Evolutionary conservation across 2,113 vertebrate species (phyloP), one percentile per base, ranked within the genome.

Genomic region (Thalassarche chlororhynchos): DNA sequence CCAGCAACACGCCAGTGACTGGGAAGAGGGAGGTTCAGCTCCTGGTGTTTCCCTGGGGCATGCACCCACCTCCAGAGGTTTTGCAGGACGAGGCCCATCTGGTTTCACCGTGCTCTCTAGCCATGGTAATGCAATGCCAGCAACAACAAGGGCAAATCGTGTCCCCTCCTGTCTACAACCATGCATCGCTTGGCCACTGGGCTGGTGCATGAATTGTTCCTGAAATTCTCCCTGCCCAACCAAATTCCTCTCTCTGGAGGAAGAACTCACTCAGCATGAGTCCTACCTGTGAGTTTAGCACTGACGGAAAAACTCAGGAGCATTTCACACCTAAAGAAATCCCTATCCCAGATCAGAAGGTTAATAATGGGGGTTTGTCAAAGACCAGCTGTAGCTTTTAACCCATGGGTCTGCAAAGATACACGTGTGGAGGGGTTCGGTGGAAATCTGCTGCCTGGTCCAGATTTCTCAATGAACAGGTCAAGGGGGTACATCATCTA

Each of bases 111-210:
- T 58, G 42, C 28, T 25, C 31, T 77, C 32, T 17, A 57, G 64
- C 20, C 29, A 13, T 8, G 10, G 49, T 18, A 51, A 64, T 9
- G 9, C 55, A 28, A 17, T 17, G 40, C 7, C 40, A 40, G 76
- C 61, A 81, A 31, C 58, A 65, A 34, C 28, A 47, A 20, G 24
- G 32, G 47, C 24, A 66, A 52, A 71, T 16, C 1, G 1, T 7
- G 10, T 55, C 42, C 17, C 19, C 23, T 69, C 26, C 44, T 84
- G 29, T 21, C 66, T 25, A 10, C 0, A 1, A 8, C 47, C 58
- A 31, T 26, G 54, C n/a, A 28, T 51, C 0, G 0, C 44, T 28
- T 77, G 62, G 12, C 36, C 4, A 2, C 6, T 5, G 62, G 72
- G n/a, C 25, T 44, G 36, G 32, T 32, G 34, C 26, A 17, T 4